These are phyloP conservation scores for Heliconius aoede DNA, from an alignment of 2,888 invertebrate genomes.

Conservation along the genomic window DNA sequence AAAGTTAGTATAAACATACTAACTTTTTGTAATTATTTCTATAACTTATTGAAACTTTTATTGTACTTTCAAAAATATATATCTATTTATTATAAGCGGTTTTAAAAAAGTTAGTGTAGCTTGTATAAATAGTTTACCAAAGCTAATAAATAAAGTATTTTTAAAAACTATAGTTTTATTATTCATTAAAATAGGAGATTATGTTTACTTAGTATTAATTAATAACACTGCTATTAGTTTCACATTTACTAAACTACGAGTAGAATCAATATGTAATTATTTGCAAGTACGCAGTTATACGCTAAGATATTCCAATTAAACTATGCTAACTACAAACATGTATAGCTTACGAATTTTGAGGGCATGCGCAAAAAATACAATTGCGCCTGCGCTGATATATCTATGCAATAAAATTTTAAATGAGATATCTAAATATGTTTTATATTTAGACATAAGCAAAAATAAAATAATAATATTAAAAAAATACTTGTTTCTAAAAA, in stretches of 20 bases:
- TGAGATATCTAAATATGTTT: too few relatives aligned
- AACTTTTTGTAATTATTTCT: too few relatives aligned
- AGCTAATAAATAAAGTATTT: too few relatives aligned
- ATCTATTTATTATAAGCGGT: too few relatives aligned
- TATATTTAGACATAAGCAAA: not conserved
- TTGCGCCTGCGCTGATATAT: constrained; percentile 25
- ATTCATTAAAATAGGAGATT: not conserved
- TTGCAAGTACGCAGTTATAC: not conserved
- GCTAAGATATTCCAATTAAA: constrained; percentile 21
- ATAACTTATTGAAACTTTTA: too few relatives aligned
- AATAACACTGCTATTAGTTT: not conserved
- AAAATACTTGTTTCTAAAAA: too few relatives aligned
- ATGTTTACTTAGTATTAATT: not conserved
- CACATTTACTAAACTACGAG: not conserved
- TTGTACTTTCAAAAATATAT: too few relatives aligned
- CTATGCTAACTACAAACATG: constrained; percentile 7
- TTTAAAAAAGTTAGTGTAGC: too few relatives aligned
- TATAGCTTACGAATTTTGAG: constrained; percentile 34
- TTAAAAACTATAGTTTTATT: too few relatives aligned
- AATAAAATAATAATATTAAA: not conserved
- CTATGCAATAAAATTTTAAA: too few relatives aligned
- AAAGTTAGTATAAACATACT: too few relatives aligned
- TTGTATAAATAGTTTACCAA: too few relatives aligned
- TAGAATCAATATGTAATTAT: constrained; percentile 4
- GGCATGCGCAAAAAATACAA: constrained; percentile 38